phyloP scores from a whole-genome alignment of 2,113 vertebrate genomes.

The Salvelinus namaycush region DNA sequence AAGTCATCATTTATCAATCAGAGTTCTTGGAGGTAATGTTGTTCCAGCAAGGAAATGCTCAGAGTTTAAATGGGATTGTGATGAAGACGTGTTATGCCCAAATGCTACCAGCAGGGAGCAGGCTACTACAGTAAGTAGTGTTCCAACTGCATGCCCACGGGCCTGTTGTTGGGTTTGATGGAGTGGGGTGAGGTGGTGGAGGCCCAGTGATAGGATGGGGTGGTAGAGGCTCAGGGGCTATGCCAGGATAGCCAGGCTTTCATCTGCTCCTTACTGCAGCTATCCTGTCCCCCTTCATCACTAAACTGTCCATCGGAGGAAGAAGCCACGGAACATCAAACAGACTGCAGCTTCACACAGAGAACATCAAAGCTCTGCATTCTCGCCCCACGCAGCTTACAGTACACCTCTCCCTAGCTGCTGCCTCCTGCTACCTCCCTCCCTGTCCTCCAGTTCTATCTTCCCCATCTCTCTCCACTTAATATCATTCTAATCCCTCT shows the following conservation, averaged over 20 bases:
- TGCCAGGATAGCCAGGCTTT: constrained; percentile 23
- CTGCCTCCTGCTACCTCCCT: background rate
- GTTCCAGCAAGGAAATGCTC: background rate
- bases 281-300: constrained; percentile 29
- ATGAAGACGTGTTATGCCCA: background rate
- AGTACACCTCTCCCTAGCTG: constrained; percentile 4
- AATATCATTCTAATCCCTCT: background rate
- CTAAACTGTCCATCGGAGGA: constrained; percentile 35
- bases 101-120: background rate
- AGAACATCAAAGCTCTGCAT: constrained; percentile 24
- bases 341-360: constrained; percentile 19
- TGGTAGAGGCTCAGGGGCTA: background rate
- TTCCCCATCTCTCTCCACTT: background rate
- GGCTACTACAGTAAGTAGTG: background rate
- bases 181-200: background rate
- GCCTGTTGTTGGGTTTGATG: constrained; percentile 12
- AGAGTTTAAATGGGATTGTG: background rate
- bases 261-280: constrained; percentile 40
- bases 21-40: background rate
- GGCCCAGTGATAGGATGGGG: no score
- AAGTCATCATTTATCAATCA: no score
- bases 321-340: constrained; percentile 40
- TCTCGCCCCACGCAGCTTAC: constrained; percentile 7
- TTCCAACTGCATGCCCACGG: background rate
- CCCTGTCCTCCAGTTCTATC: background rate